Percentiles rank a stretch among this genome's conserved stretches.
phyloP scores from a whole-genome alignment of 2,113 vertebrate genomes.

The Bagarius yarrelli region DNA sequence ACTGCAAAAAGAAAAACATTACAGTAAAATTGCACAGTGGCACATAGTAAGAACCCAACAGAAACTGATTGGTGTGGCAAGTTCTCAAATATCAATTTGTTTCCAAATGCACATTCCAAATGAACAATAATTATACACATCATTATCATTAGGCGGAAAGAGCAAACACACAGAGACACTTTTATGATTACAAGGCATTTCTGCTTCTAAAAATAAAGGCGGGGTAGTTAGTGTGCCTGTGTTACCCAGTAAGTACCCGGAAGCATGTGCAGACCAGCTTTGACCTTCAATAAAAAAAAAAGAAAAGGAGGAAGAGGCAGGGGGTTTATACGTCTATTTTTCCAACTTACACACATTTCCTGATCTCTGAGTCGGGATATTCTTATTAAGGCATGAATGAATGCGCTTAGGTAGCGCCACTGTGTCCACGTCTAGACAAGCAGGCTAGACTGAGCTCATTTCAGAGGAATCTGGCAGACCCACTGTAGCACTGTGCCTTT shows the following conservation, averaged over 20 bases:
- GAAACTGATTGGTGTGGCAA: background rate
- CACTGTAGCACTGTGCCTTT: constrained; percentile 46
- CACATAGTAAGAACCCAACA: constrained; percentile 6
- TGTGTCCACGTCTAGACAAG: constrained; percentile 67
- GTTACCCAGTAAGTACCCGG: background rate
- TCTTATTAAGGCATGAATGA: constrained; percentile 37
- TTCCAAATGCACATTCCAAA: background rate
- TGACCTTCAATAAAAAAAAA: background rate
- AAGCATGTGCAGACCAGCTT: background rate
- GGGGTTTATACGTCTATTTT: background rate
- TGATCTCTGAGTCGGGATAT: constrained; percentile 28
- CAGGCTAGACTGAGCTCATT: constrained; percentile 64
- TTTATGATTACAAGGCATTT: background rate
- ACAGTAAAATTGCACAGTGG: constrained; percentile 19
- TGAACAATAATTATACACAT: background rate
- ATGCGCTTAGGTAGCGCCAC: constrained; percentile 35
- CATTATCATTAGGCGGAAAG: background rate
- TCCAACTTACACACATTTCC: constrained; percentile 16
- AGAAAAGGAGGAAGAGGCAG: constrained; percentile 10
- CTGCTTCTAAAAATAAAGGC: background rate
- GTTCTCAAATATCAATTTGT: background rate
- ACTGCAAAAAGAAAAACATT: background rate
- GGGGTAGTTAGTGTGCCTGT: background rate
- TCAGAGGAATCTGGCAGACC: constrained; percentile 66
- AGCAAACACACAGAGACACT: background rate